A percentile compares a stretch with the other conserved stretches of the same genome.
Evolutionary conservation across 37 sponge, comb jelly and placozoan genomes (phyloP).

Genomic region (Beroe forskalii): DNA sequence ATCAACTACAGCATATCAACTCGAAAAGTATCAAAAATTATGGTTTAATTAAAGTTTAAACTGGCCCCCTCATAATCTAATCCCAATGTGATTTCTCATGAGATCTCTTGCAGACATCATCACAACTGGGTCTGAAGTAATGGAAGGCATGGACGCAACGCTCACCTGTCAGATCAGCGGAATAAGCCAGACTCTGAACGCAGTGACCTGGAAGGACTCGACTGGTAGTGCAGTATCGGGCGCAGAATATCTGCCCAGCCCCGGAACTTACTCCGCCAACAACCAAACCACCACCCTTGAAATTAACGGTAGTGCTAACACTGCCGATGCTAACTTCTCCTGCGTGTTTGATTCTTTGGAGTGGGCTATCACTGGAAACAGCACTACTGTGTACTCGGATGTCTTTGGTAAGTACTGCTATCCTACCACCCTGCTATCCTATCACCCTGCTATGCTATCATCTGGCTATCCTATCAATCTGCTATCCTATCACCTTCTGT

Average conservation of each 20-base stretch:
- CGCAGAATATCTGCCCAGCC: not conserved
- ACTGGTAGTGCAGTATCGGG: not conserved
- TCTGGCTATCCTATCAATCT: too few relatives aligned
- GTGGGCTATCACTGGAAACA: not conserved
- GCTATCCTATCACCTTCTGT: too few relatives aligned
- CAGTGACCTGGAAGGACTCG: not conserved
- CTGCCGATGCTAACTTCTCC: not conserved
- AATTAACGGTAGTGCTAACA: not conserved
- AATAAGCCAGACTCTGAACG: not conserved
- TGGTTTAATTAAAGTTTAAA: too few relatives aligned
- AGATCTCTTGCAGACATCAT: too few relatives aligned
- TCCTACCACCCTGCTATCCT: too few relatives aligned
- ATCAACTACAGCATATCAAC: too few relatives aligned
- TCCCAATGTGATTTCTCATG: too few relatives aligned
- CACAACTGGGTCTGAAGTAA: too few relatives aligned
- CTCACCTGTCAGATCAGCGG: not conserved
- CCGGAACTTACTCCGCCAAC: not conserved
- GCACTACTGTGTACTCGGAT: not conserved
- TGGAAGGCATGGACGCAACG: not conserved
- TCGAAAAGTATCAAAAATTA: too few relatives aligned
- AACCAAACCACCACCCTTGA: not conserved
- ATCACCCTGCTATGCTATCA: too few relatives aligned
- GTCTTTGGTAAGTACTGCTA: constrained; percentile 16
- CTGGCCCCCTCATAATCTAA: too few relatives aligned
- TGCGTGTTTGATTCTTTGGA: not conserved